Percentiles rank a stretch among this genome's conserved stretches.
phyloP scores from a whole-genome alignment of 2,113 vertebrate species.

The Istiophorus platypterus region DNA sequence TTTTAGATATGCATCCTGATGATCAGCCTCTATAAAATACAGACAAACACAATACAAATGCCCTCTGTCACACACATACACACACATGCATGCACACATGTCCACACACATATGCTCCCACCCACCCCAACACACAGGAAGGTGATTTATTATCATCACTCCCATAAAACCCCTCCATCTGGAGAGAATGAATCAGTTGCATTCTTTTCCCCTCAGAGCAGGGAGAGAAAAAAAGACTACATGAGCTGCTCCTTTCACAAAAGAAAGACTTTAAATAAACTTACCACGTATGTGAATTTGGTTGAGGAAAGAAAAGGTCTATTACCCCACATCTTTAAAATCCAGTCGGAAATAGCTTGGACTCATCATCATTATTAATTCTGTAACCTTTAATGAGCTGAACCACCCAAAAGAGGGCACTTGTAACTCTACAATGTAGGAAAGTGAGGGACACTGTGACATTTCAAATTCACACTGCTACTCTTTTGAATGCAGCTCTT shows the following conservation, averaged over 20 bases:
- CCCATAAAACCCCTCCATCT: slow-evolving; percentile 67
- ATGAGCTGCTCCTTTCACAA: slow-evolving; percentile 45
- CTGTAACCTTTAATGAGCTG: slow-evolving; percentile 35
- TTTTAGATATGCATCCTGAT: slow-evolving; percentile 63
- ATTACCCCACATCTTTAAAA: slow-evolving; percentile 47
- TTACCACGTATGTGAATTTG: slow-evolving; percentile 14
- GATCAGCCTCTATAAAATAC: slow-evolving; percentile 22
- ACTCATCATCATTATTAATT: slow-evolving; percentile 57
- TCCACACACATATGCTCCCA: background rate
- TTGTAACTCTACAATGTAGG: background rate
- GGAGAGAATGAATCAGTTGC: slow-evolving; percentile 75
- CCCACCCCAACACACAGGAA: slow-evolving; percentile 9
- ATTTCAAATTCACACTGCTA: background rate
- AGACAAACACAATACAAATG: slow-evolving; percentile 43
- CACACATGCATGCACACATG: slow-evolving; percentile 1
- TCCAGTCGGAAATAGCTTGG: slow-evolving; percentile 55
- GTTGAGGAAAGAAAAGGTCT: slow-evolving; percentile 46
- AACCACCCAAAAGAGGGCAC: slow-evolving; percentile 60
- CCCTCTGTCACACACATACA: background rate
- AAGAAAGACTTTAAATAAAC: slow-evolving; percentile 61
- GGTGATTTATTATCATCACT: slow-evolving; percentile 65
- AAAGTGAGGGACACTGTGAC: background rate
- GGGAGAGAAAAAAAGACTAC: slow-evolving; percentile 36
- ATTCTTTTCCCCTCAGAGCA: slow-evolving; percentile 72
- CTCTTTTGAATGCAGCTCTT: background rate